phyloP scores from a whole-genome alignment of 1,140 invertebrate species.

The Apis cerana region DNA sequence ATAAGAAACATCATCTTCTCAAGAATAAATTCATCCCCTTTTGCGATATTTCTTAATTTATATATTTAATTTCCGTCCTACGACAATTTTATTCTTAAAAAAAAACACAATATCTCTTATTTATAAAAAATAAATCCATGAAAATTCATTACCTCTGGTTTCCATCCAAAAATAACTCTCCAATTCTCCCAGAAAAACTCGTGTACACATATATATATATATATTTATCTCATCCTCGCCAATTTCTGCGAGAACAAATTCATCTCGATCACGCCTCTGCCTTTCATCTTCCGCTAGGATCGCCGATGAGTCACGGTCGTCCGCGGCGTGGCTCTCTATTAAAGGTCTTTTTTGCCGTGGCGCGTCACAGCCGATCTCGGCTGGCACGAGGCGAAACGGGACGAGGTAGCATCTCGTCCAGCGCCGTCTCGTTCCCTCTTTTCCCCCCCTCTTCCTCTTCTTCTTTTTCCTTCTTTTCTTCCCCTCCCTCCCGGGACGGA shows the following conservation, averaged over 20 bases:
- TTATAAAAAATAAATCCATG: too few species aligned
- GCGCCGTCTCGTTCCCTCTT: neutral
- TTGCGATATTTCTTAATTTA: too few species aligned
- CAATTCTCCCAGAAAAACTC: neutral
- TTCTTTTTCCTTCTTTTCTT: too few species aligned
- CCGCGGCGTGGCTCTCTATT: neutral
- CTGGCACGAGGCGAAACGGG: slow-evolving; percentile 20
- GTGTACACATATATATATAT: neutral
- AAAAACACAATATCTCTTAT: too few species aligned
- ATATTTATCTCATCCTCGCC: too few species aligned
- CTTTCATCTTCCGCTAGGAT: slow-evolving; percentile 23
- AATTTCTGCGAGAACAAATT: neutral
- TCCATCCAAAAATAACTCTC: too few species aligned
- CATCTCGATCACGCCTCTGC: neutral
- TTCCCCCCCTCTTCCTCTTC: neutral
- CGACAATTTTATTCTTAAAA: too few species aligned
- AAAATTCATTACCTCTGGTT: too few species aligned
- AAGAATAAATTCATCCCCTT: too few species aligned
- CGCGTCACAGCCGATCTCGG: slow-evolving; percentile 9
- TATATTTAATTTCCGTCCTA: too few species aligned
- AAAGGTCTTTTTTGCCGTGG: slow-evolving; percentile 33
- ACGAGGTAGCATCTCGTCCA: neutral
- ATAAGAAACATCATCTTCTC: too few species aligned
- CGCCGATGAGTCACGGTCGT: slow-evolving; percentile 20
- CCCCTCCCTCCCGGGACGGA: neutral